A percentile compares a stretch with the other conserved stretches of the same genome.
phyloP scores from a whole-genome alignment of 2,113 vertebrate species.

The Rafetus swinhoei region DNA sequence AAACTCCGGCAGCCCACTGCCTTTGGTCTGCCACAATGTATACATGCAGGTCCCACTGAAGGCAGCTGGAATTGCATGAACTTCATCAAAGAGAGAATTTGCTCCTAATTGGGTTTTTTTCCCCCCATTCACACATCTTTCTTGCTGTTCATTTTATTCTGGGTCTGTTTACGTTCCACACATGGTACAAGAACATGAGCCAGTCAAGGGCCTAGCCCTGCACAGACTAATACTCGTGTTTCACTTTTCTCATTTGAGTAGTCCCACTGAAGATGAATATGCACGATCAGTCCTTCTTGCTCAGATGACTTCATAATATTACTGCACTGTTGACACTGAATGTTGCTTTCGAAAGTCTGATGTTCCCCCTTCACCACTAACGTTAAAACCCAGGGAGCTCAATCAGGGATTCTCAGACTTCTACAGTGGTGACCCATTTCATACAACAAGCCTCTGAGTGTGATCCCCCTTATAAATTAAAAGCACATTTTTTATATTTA shows the following conservation, averaged over 20 bases:
- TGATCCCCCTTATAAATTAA: no score
- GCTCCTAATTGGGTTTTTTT: background rate
- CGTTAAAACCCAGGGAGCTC: background rate
- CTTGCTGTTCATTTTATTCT: conserved; percentile 6
- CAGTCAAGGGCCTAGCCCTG: background rate
- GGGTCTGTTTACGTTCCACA: background rate
- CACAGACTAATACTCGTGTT: background rate
- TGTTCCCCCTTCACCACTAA: background rate
- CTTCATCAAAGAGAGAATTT: background rate
- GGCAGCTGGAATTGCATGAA: background rate
- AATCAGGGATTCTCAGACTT: no score
- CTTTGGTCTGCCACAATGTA: no score
- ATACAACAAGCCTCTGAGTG: no score
- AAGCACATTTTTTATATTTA: no score
- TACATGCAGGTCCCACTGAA: background rate
- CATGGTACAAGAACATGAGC: background rate
- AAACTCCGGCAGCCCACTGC: no score
- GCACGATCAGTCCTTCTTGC: conserved; percentile 1
- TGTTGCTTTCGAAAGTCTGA: conserved; percentile 18
- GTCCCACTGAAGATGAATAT: background rate
- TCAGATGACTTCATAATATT: conserved; percentile 13
- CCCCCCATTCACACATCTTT: background rate
- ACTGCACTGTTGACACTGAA: background rate
- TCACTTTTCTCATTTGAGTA: conserved; percentile 15
- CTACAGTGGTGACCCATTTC: no score